Percentiles rank a stretch among this genome's conserved stretches.
These are phyloP conservation scores for Drosophila sp. DNA, from an alignment of 1,140 invertebrate species.

Conservation along the genomic window DNA sequence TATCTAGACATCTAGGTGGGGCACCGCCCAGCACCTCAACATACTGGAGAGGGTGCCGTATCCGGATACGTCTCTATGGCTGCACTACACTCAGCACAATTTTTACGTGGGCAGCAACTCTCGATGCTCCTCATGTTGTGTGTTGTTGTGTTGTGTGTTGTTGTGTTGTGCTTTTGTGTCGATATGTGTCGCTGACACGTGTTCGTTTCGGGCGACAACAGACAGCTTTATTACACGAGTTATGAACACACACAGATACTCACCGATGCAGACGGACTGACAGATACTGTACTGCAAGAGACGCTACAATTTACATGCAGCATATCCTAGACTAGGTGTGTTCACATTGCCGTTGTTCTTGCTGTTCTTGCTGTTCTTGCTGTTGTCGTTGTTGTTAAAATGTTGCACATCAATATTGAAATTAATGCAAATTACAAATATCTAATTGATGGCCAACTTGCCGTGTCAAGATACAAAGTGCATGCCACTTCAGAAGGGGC, in stretches of 20 bases:
- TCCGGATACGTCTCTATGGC: background rate
- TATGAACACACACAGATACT: conserved; percentile 42
- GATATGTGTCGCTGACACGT: conserved; percentile 72
- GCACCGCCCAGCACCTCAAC: background rate
- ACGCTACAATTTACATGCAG: conserved; percentile 28
- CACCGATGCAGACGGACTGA: conserved; percentile 22
- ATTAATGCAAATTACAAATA: conserved; percentile 56
- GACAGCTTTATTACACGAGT: conserved; percentile 66
- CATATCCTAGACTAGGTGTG: conserved; percentile 7
- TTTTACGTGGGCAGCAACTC: conserved; percentile 42
- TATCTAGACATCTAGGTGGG: conserved; percentile 57
- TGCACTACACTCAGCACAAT: conserved; percentile 3
- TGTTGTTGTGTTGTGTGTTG: conserved; percentile 37
- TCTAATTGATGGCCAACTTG: conserved; percentile 38
- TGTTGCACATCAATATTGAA: conserved; percentile 44
- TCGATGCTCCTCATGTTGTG: conserved; percentile 25
- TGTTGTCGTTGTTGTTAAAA: conserved; percentile 24
- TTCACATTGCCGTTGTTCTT: conserved; percentile 2
- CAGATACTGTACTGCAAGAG: conserved; percentile 8
- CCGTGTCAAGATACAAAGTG: background rate
- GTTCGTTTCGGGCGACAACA: conserved; percentile 70
- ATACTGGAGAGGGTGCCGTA: background rate
- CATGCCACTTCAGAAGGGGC: background rate
- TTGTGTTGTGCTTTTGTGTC: conserved; percentile 38
- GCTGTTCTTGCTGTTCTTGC: conserved; percentile 18